Percentiles rank a stretch among this genome's conserved stretches.
Conservation (phyloP, 2,888 invertebrate species). For the Tenthredo scrophulariae region DNA sequence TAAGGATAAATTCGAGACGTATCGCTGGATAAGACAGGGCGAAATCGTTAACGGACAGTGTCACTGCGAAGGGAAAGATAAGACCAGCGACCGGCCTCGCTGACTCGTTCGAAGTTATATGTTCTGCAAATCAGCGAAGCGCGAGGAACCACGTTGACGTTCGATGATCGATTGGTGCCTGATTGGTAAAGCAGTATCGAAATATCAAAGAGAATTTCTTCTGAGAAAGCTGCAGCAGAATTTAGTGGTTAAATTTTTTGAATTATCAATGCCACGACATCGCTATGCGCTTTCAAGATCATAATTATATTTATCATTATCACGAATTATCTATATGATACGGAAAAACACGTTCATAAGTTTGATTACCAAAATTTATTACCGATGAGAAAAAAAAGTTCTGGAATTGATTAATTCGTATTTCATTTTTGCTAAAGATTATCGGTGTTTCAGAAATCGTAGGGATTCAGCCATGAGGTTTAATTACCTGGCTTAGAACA, state of each 20-base stretch:
- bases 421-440: not conserved
- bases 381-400: not conserved
- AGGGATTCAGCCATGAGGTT: not conserved
- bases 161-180: conserved; percentile 42
- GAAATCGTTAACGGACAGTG: conserved; percentile 46
- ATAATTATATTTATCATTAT: not conserved
- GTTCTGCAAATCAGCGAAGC: conserved; percentile 47
- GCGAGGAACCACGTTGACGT: conserved; percentile 39
- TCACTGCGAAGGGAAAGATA: conserved; percentile 4
- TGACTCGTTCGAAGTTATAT: conserved; percentile 24
- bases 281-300: not conserved
- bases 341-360: not conserved
- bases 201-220: not conserved
- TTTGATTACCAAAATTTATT: not conserved
- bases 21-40: conserved; percentile 15
- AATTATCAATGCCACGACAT: not conserved
- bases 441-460: not conserved
- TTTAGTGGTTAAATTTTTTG: not conserved
- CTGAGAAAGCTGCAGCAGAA: conserved; percentile 35
- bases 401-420: not conserved
- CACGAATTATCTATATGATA: not conserved
- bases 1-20: conserved; percentile 15
- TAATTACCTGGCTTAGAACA: not conserved
- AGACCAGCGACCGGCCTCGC: conserved; percentile 9
- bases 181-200: conserved; percentile 24